Base-by-base conservation (phyloP, 1,140 invertebrate genomes). In the Drosophila leontia region DNA sequence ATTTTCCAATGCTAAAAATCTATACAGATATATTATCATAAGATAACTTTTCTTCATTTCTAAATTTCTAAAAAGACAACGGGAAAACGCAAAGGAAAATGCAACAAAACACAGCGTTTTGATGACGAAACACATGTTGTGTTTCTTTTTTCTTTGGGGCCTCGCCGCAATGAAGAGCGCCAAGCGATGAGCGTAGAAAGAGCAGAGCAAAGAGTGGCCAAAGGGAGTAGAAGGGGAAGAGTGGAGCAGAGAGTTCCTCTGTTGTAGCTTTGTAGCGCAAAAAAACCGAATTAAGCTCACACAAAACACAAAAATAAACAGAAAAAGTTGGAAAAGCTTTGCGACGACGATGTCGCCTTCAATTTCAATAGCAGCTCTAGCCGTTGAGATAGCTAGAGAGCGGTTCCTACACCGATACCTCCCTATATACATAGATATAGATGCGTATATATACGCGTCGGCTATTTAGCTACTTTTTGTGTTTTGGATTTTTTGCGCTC, bases 71-170 rank as follows among this genome's bases (percentile, higher is more conserved):
- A 61, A 50, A 68, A 48, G 44, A 58, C 7, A 69, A 75, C 67
- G 64, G 47, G 41, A 77, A 81, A 82, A 50, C 61, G 69, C 35
- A 39, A 56, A 58, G 47, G 64, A 68, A 79, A 83, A 79, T 79
- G 67, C 72, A 84, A 84, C 56, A 56, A 86, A 83, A 80, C 78
- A 74, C 57, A 74, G 55, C 13, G 55, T 86, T 81, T 80, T 83
- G 86, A 91, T 91, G 86, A 91, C 86, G 86, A 91, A 91, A 91
- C 82, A 91, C 86, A 91, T 91, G 86, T 86, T 85, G 82, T 86
- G 71, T 87, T 81, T 56, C 23, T 9, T 37, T 37, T 56, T 41
- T 23, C 13, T 82, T 69, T 59, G 53, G 69, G 37, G 39, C 50
- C 50, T 26, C 39, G 26, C 11, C 42, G 34, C 45, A 37, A 35